Evolutionary conservation across 1,140 invertebrate genomes (phyloP).

Genomic region (Eueides isabella): DNA sequence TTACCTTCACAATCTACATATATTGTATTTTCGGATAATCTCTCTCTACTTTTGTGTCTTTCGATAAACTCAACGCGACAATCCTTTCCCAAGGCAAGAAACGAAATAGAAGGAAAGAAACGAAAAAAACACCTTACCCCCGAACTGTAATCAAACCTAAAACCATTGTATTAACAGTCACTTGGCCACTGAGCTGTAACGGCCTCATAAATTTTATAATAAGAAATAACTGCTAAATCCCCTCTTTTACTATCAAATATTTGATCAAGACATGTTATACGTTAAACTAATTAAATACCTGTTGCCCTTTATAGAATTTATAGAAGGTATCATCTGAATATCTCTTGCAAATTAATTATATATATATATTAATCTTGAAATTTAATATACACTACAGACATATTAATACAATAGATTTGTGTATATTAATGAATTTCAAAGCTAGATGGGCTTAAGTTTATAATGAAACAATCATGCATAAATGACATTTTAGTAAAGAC

Average conservation of each 20-base stretch:
- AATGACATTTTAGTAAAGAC: too few species aligned
- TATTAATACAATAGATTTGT: neutral
- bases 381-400: neutral
- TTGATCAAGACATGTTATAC: neutral
- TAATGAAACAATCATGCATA: too few species aligned
- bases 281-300: neutral
- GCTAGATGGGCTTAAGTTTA: too few species aligned
- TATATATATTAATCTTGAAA: neutral
- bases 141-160: neutral
- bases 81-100: too few species aligned
- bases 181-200: neutral
- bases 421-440: neutral
- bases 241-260: too few species aligned
- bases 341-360: neutral
- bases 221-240: neutral
- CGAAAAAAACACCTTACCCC: too few species aligned
- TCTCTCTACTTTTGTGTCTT: too few species aligned
- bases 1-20: too few species aligned
- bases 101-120: too few species aligned
- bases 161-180: conserved; percentile 31
- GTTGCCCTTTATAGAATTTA: neutral
- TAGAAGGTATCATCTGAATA: neutral
- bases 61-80: too few species aligned
- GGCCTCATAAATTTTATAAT: neutral
- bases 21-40: too few species aligned